A percentile compares a stretch with the other conserved stretches of the same genome.
Evolutionary conservation across 2,113 vertebrate species (phyloP).

Genomic region (Albula glossodonta): DNA sequence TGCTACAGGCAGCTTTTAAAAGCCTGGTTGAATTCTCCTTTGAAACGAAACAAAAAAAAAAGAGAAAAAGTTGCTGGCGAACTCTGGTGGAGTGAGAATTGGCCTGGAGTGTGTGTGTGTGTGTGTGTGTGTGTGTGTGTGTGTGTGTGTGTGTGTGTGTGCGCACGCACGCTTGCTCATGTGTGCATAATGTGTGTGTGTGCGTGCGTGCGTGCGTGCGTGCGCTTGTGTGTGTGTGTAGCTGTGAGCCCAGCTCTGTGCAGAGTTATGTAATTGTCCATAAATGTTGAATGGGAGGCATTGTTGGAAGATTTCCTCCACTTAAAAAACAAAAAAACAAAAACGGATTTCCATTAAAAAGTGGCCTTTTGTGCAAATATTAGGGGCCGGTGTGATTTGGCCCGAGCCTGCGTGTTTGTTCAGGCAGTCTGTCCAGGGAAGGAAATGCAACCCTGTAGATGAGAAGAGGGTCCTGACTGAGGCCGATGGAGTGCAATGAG

Average conservation of each 20-base stretch:
- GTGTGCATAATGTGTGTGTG: too few species aligned
- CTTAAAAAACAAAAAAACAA: constrained; percentile 18
- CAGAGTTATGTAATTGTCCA: constrained; percentile 34
- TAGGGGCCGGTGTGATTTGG: constrained; percentile 24
- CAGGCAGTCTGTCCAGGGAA: neutral
- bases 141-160: too few species aligned
- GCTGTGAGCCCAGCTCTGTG: constrained; percentile 2
- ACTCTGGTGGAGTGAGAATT: neutral
- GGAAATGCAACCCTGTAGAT: neutral
- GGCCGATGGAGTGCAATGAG: neutral
- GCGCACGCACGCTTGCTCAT: too few species aligned
- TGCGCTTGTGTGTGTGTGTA: neutral
- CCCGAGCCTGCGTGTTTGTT: neutral
- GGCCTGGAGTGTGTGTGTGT: neutral
- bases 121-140: neutral
- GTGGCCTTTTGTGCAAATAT: constrained; percentile 32
- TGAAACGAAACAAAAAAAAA: neutral
- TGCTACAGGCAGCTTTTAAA: neutral
- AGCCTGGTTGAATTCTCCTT: constrained; percentile 1
- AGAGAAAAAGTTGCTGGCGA: neutral
- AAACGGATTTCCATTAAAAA: constrained; percentile 28
- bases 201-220: too few species aligned
- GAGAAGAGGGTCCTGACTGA: neutral
- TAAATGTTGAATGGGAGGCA: constrained; percentile 27
- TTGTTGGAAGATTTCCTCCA: neutral